Base-by-base conservation (phyloP, 2,888 invertebrate species). In the Crepidodera aurea region DNA sequence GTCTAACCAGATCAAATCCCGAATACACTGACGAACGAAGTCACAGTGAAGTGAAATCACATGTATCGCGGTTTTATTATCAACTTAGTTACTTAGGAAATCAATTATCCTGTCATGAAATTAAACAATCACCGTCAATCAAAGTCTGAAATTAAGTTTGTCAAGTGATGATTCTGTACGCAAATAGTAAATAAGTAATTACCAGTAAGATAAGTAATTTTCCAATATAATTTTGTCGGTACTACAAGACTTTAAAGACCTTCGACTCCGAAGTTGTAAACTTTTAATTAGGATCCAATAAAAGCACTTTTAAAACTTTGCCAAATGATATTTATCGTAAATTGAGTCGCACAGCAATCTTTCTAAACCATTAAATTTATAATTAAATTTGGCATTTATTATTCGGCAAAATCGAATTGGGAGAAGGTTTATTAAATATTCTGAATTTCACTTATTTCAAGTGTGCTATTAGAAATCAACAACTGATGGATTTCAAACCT, bases 301-400 rank as follows among this genome's bases (percentile, higher is more conserved):
- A 12, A 39, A 39, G 39, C 39, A 39, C 42, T 42, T 42, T 10
- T 42, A 42, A 42, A 42, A 42, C 42, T 42, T 42, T 42, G 42
- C 15, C n/a, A 16, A 16, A 16, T 42, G 42, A 16, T 42, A 42
- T 42, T 42, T 42, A 42, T 42, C 16, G 16, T 42, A 42, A 42
- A 42, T 42, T 39, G 39, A 39, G 39, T 39, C 39, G 39, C 39
- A 12, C n/a, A 16, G 12, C 39, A 39, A 39, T 39, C 39, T 39
- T 39, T 42, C 42, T 42, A n/a, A 42, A 16, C 42, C 16, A 42
- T 42, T 42, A 42, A 13, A 5, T 42, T 42, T 13, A 42, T 42
- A 42, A 42, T 42, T 42, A 16, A 42, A 42, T 42, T 42, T 39
- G 39, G 39, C 42, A 42, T 42, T 42, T 16, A 42, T 42, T 42